These are phyloP conservation scores for Actinemys pallida DNA, from an alignment of 2,113 vertebrate species.

Conservation along the genomic window DNA sequence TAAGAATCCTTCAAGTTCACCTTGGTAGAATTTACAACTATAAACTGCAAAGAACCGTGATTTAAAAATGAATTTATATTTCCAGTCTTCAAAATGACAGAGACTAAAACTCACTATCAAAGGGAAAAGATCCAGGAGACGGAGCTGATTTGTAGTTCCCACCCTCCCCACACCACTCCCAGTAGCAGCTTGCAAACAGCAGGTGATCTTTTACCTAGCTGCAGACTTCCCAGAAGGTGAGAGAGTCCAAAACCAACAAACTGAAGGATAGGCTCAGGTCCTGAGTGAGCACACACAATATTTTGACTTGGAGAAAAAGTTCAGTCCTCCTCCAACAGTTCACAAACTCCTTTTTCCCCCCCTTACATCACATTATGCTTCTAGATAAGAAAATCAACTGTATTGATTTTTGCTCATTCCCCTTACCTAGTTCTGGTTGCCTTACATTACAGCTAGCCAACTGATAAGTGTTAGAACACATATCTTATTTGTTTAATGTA, in stretches of 20 bases:
- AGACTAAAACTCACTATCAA: slow-evolving; percentile 30
- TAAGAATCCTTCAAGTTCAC: not conserved
- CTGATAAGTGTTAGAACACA: not conserved
- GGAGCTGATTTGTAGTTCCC: not conserved
- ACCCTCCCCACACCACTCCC: not conserved
- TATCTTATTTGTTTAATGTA: not conserved
- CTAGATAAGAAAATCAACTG: not conserved
- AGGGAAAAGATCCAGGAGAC: not conserved
- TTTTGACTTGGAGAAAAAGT: not conserved
- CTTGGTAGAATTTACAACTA: not conserved
- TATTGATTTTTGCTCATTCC: not conserved
- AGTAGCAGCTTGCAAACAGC: not conserved
- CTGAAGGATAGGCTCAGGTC: not conserved
- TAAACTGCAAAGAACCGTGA: not conserved
- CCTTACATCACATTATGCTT: not conserved
- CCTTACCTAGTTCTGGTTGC: not conserved
- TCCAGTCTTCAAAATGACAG: slow-evolving; percentile 29
- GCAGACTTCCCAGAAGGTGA: not conserved
- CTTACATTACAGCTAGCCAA: not conserved
- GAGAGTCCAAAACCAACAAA: not conserved
- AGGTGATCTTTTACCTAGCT: not conserved
- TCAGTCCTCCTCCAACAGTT: not conserved
- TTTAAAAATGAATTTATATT: slow-evolving; percentile 21
- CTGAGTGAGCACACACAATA: not conserved
- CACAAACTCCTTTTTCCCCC: not conserved